phyloP scores from a whole-genome alignment of 2,797 vertebrate genomes.

The Paramormyrops hopkinsi region DNA sequence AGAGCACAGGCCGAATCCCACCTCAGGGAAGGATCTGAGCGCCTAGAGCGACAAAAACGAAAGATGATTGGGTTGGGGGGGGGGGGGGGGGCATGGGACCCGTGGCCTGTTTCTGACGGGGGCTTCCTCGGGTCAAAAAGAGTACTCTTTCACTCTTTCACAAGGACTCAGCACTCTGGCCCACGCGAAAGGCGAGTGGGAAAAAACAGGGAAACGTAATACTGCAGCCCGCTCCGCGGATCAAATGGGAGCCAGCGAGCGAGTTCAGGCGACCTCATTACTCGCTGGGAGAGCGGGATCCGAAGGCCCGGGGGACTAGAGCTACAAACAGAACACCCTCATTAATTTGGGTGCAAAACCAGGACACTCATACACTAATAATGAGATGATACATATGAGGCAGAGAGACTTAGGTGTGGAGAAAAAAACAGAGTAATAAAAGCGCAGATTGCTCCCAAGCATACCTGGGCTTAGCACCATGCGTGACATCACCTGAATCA shows the following conservation, averaged over 20 bases:
- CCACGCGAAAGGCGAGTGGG: neutral
- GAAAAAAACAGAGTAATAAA: conserved; percentile 14
- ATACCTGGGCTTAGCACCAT: neutral
- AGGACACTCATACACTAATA: conserved; percentile 25
- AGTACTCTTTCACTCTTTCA: neutral
- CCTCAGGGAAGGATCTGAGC: neutral
- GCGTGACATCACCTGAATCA: neutral
- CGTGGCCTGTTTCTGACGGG: neutral
- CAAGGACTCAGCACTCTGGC: neutral
- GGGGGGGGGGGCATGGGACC: neutral
- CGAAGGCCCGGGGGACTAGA: conserved; percentile 12
- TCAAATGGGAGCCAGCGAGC: conserved; percentile 19
- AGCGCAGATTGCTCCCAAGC: conserved; percentile 20
- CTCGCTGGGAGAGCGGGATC: conserved; percentile 21
- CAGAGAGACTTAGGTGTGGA: conserved; percentile 12
- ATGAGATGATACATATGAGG: conserved; percentile 7
- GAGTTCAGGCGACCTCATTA: conserved; percentile 24
- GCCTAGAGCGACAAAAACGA: neutral
- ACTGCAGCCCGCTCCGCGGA: neutral
- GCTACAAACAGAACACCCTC: conserved; percentile 24
- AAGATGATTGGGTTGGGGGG: neutral
- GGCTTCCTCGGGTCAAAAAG: neutral
- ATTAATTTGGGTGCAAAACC: conserved; percentile 33
- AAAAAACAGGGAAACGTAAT: neutral
- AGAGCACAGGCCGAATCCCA: neutral